A percentile compares a stretch with the other conserved stretches of the same genome.
These are phyloP conservation scores for Lepidonotus clava DNA, from an alignment of 2,888 invertebrate genomes.

Conservation along the genomic window DNA sequence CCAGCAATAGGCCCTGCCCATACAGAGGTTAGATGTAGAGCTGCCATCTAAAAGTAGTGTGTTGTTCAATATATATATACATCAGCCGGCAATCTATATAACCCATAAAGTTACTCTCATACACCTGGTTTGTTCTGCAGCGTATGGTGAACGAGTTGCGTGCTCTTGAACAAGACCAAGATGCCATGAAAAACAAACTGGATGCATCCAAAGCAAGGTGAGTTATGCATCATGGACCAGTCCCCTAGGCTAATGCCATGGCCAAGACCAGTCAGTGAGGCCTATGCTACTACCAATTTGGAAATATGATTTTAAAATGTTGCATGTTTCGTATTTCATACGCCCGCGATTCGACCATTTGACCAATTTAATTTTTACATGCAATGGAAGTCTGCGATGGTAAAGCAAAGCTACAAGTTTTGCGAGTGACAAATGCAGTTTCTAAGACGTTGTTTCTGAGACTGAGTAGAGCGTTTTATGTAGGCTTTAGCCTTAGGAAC, in stretches of 20 bases:
- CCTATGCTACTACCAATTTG: no score
- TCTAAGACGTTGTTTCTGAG: no score
- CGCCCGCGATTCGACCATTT: background rate
- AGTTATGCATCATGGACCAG: no score
- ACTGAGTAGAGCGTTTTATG: no score
- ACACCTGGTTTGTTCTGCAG: constrained; percentile 68
- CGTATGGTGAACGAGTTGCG: constrained; percentile 74
- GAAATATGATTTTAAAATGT: background rate
- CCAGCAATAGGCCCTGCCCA: no score
- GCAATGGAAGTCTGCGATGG: no score
- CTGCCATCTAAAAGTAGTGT: background rate
- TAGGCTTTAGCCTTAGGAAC: no score
- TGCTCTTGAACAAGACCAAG: constrained; percentile 74
- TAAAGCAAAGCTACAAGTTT: no score
- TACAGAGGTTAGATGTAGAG: background rate
- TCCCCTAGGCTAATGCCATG: background rate
- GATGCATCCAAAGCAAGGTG: constrained; percentile 79
- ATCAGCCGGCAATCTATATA: background rate
- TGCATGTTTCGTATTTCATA: background rate
- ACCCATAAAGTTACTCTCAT: background rate
- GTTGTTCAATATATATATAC: background rate
- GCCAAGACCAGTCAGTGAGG: background rate
- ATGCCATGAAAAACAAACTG: constrained; percentile 74
- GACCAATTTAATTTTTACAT: no score
- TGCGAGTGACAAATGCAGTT: no score